These are phyloP conservation scores for Manacus vitellinus DNA, from an alignment of 2,113 vertebrate genomes.

Conservation along the genomic window DNA sequence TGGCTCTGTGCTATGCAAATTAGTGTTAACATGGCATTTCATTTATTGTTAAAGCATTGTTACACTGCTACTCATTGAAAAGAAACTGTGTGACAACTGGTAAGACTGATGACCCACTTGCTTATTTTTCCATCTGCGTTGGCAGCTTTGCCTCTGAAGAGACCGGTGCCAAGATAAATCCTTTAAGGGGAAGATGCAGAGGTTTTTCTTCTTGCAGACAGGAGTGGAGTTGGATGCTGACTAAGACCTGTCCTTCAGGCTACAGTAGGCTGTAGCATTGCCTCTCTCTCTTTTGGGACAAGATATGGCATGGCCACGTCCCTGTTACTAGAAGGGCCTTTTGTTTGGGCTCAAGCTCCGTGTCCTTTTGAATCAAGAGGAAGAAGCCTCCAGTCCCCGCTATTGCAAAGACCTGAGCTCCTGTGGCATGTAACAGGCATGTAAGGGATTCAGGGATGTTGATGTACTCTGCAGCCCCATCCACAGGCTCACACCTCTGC, in stretches of 20 bases:
- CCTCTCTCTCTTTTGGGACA: neutral
- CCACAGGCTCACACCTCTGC: rapidly evolving
- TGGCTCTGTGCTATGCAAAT: conserved; percentile 66
- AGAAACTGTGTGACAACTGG: conserved; percentile 55
- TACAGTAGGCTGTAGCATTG: neutral
- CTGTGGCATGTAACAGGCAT: rapidly evolving
- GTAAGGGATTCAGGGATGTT: neutral
- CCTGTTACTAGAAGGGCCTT: neutral
- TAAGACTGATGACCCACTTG: conserved; percentile 64
- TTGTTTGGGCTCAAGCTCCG: neutral
- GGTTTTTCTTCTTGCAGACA: neutral
- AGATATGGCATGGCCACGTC: neutral
- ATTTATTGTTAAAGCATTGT: conserved; percentile 70
- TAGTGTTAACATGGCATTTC: conserved; percentile 70
- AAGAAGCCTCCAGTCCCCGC: neutral
- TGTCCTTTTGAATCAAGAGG: neutral
- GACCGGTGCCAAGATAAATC: neutral
- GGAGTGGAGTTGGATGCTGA: neutral
- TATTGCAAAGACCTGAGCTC: neutral
- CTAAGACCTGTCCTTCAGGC: neutral
- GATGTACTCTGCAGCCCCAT: neutral
- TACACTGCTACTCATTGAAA: conserved; percentile 67
- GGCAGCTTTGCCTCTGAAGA: conserved; percentile 20
- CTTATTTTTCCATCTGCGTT: conserved; percentile 61
- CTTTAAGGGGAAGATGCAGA: neutral